Evolutionary conservation across 2,113 vertebrate species (phyloP).

Genomic region (Rostratula benghalensis): DNA sequence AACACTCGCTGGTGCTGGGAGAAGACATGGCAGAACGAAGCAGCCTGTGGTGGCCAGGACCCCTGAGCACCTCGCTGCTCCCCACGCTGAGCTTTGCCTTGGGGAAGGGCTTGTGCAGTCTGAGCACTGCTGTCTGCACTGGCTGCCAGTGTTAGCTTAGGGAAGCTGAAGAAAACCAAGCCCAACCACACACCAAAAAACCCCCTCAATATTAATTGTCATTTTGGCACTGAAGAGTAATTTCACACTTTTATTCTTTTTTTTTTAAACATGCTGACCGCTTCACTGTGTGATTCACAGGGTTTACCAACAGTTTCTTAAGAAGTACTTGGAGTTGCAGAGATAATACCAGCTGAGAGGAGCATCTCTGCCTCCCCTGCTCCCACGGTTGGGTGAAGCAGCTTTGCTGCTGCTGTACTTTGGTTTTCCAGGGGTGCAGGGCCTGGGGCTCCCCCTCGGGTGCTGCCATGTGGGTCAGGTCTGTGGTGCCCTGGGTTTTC

Average conservation of each 20-base stretch:
- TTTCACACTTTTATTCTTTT: not conserved
- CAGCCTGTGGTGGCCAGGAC: not conserved
- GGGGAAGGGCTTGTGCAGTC: not conserved
- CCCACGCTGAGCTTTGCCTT: fast-evolving
- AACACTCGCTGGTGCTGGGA: fast-evolving
- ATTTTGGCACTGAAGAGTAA: not conserved
- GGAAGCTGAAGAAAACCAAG: not conserved
- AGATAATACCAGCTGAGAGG: fast-evolving
- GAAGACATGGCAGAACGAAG: fast-evolving
- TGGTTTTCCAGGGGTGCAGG: not conserved
- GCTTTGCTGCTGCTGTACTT: not conserved
- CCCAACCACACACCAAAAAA: not conserved
- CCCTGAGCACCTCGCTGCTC: not conserved
- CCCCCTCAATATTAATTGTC: not conserved
- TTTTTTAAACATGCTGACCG: not conserved
- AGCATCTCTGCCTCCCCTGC: not conserved
- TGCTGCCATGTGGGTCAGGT: not conserved
- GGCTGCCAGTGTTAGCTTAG: not conserved
- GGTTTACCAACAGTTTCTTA: fast-evolving
- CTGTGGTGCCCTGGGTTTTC: not conserved
- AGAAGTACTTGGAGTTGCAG: not conserved
- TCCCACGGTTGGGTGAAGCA: fast-evolving
- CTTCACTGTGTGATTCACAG: fast-evolving
- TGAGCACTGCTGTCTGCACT: fast-evolving
- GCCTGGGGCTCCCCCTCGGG: not conserved